These are phyloP conservation scores for Amorpha juglandis DNA, from an alignment of 2,888 invertebrate genomes.

Conservation along the genomic window DNA sequence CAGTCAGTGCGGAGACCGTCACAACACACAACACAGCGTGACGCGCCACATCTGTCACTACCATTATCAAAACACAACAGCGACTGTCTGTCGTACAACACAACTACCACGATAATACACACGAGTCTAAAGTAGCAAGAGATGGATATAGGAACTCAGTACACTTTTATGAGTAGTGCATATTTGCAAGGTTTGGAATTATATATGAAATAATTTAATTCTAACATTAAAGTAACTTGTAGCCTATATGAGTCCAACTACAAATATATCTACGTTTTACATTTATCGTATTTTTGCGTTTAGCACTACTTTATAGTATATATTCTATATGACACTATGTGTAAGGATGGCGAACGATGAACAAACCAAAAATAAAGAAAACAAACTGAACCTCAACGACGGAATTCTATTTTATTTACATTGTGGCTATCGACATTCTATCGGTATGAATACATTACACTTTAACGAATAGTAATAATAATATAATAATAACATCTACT, in stretches of 20 bases:
- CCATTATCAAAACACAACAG: constrained; percentile 8
- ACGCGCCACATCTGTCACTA: constrained; percentile 28
- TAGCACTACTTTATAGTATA: constrained; percentile 10
- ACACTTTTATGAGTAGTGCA: not conserved
- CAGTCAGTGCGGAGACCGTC: constrained; percentile 34
- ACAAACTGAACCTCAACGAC: not conserved
- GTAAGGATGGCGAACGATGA: constrained; percentile 17
- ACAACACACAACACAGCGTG: not conserved
- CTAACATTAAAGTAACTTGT: constrained; percentile 9
- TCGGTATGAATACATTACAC: too few relatives aligned
- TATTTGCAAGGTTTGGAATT: not conserved
- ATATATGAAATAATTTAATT: not conserved
- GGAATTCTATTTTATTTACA: not conserved
- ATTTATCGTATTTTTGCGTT: not conserved
- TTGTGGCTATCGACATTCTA: not conserved
- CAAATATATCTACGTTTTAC: not conserved
- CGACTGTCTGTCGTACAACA: not conserved
- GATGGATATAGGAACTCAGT: not conserved
- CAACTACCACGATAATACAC: not conserved
- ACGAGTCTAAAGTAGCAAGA: not conserved
- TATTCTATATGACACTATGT: constrained; percentile 22
- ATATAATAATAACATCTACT: too few relatives aligned
- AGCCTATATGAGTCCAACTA: constrained; percentile 3
- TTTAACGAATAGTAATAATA: too few relatives aligned
- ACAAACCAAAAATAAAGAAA: constrained; percentile 19